These are phyloP conservation scores for Columbina picui DNA, from an alignment of 2,113 vertebrate genomes.

Conservation along the genomic window DNA sequence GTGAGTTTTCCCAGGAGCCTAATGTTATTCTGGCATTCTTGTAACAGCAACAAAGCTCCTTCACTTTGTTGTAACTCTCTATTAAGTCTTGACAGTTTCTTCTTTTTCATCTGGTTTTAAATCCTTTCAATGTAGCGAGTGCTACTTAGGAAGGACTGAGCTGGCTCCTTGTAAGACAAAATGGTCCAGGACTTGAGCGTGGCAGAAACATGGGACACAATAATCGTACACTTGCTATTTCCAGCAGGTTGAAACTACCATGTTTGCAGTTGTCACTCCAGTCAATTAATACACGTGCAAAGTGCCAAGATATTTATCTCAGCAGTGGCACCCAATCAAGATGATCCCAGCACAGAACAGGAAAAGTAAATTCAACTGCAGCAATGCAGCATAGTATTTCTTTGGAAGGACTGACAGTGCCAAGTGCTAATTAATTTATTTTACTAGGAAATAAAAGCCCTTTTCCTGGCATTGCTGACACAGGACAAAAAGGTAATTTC, in stretches of 20 bases:
- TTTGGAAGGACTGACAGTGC: background rate
- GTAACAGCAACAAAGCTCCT: background rate
- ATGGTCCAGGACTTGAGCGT: background rate
- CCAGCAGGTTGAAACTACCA: background rate
- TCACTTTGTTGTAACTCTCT: background rate
- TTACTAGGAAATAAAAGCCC: background rate
- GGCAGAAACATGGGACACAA: background rate
- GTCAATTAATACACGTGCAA: background rate
- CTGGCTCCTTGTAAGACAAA: background rate
- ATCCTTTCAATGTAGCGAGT: background rate
- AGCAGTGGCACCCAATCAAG: background rate
- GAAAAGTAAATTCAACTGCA: background rate
- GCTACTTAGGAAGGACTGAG: background rate
- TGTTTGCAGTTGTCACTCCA: background rate
- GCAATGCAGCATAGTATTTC: background rate
- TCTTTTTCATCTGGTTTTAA: background rate
- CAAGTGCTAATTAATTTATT: background rate
- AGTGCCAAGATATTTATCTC: background rate
- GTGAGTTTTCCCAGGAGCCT: background rate
- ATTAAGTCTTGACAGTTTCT: background rate
- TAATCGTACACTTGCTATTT: background rate
- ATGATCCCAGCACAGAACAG: background rate
- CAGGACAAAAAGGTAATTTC: background rate
- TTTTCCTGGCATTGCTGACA: background rate
- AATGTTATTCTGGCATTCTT: background rate